phyloP scores from a whole-genome alignment of 2,888 invertebrate genomes.

The Drosophila histrio region DNA sequence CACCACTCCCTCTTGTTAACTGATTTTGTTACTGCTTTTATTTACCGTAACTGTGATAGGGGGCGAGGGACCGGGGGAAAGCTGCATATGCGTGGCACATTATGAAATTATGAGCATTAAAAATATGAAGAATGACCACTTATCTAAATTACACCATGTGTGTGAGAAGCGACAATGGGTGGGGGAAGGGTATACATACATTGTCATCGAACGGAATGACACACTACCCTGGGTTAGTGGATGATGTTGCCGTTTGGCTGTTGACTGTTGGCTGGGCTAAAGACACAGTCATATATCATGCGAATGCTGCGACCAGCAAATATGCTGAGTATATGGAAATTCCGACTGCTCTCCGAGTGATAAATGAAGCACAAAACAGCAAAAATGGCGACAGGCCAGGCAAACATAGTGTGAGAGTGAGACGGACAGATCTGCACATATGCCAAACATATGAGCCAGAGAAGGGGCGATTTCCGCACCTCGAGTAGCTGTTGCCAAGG shows the following conservation, averaged over 20 bases:
- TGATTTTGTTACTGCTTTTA: slow-evolving; percentile 44
- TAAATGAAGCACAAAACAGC: slow-evolving; percentile 75
- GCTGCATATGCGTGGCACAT: slow-evolving; percentile 78
- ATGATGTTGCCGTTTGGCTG: slow-evolving; percentile 53
- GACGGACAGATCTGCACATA: slow-evolving; percentile 16
- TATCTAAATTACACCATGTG: slow-evolving; percentile 84
- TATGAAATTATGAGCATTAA: slow-evolving; percentile 82
- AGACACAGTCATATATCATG: slow-evolving; percentile 67
- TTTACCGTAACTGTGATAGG: slow-evolving; percentile 39
- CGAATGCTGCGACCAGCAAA: slow-evolving; percentile 54
- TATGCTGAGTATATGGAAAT: slow-evolving; percentile 81
- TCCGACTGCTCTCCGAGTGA: slow-evolving; percentile 59
- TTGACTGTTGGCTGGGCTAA: slow-evolving; percentile 71
- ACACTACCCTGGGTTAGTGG: slow-evolving; percentile 39
- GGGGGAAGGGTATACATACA: slow-evolving; percentile 5
- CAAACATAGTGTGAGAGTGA: slow-evolving; percentile 1
- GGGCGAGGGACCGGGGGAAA: neutral
- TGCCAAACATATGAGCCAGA: neutral
- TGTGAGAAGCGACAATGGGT: slow-evolving; percentile 32
- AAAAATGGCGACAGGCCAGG: slow-evolving; percentile 57
- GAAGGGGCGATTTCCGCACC: slow-evolving; percentile 32
- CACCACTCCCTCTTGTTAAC: neutral
- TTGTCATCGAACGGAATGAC: slow-evolving; percentile 65
- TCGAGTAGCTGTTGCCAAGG: slow-evolving; percentile 44
- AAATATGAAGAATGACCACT: slow-evolving; percentile 84